Evolutionary conservation across 2,888 invertebrate genomes (phyloP).

Genomic region (Xestia xanthographa): DNA sequence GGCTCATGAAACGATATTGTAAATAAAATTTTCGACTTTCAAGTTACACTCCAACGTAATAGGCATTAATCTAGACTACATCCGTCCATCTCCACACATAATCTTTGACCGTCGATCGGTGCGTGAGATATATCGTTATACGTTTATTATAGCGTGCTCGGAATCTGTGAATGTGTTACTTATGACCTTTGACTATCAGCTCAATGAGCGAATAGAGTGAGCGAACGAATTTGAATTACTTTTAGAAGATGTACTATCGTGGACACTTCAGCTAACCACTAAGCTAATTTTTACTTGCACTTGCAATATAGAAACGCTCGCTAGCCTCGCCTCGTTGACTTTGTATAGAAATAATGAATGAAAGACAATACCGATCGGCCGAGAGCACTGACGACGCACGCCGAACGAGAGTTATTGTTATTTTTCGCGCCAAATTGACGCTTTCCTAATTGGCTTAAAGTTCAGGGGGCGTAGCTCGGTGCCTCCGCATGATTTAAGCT

Average conservation of each 20-base stretch:
- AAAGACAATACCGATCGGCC: no score
- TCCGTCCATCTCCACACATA: slow-evolving; percentile 17
- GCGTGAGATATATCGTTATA: slow-evolving; percentile 58
- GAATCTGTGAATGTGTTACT: slow-evolving; percentile 51
- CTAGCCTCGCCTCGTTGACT: no score
- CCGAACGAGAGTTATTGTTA: no score
- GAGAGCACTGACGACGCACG: no score
- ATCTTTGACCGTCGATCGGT: slow-evolving; percentile 42
- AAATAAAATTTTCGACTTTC: not conserved
- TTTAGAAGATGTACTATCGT: not conserved
- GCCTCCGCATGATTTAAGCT: no score
- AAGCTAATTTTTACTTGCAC: no score
- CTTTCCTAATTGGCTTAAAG: no score
- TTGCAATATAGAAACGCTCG: no score
- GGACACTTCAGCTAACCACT: no score
- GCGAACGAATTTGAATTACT: slow-evolving; percentile 21
- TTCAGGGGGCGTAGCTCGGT: no score
- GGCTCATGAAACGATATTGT: not conserved
- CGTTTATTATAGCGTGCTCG: slow-evolving; percentile 35
- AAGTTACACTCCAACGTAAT: not conserved
- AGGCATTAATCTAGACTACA: not conserved
- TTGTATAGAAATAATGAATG: no score
- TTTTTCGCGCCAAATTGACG: no score
- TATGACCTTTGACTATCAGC: slow-evolving; percentile 44
- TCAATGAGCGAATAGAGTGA: slow-evolving; percentile 11